Evolutionary conservation across 2,888 invertebrate genomes (phyloP).

Genomic region (Rhagonycha lutea): DNA sequence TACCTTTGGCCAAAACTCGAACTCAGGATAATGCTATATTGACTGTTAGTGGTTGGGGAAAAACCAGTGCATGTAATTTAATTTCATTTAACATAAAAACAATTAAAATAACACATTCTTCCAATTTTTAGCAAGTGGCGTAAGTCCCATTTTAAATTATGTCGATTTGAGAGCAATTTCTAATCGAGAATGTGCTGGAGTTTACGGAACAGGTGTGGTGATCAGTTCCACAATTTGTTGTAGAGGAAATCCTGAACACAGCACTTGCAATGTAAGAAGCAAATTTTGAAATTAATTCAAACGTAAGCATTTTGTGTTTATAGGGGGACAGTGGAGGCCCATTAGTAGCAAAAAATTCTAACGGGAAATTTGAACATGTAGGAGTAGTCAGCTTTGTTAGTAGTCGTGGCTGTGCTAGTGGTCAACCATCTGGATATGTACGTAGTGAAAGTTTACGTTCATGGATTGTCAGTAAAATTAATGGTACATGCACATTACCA

Average conservation of each 20-base stretch:
- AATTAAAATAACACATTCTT: no score
- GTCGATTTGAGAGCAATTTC: constrained; percentile 39
- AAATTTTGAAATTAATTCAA: background rate
- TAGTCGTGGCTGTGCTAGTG: constrained; percentile 39
- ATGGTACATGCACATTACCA: background rate
- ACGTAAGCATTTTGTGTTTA: constrained; percentile 1
- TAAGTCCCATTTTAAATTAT: constrained; percentile 32
- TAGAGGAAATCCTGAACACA: constrained; percentile 34
- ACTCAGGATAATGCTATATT: constrained; percentile 4
- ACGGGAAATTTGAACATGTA: constrained; percentile 33
- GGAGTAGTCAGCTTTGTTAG: constrained; percentile 44
- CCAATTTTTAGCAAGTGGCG: background rate
- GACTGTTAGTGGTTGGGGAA: constrained; percentile 42
- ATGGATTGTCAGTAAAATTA: constrained; percentile 34
- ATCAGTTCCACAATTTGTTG: constrained; percentile 39
- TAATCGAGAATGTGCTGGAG: constrained; percentile 36
- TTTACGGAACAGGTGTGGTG: constrained; percentile 35
- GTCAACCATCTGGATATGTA: constrained; percentile 42
- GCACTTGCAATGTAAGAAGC: constrained; percentile 44
- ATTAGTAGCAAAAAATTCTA: constrained; percentile 28
- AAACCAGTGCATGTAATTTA: constrained; percentile 33
- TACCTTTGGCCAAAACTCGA: constrained; percentile 26
- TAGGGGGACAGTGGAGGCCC: constrained; percentile 49
- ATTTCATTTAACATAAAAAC: background rate
- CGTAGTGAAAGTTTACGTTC: constrained; percentile 37